Conservation (phyloP, 2,113 vertebrate genomes). For the Pipra filicauda region DNA sequence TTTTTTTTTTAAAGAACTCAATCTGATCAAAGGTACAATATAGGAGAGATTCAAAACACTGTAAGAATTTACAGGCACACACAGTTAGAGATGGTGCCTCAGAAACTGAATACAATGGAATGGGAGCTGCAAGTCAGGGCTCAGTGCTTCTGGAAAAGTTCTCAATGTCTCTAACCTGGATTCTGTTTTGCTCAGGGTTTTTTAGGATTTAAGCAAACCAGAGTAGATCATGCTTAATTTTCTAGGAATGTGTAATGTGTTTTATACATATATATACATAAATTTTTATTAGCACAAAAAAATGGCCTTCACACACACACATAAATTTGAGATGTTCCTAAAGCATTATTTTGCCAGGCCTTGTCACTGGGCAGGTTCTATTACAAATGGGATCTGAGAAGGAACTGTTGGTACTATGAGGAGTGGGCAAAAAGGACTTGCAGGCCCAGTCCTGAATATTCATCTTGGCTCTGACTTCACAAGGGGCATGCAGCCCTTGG, state of each 20-base stretch:
- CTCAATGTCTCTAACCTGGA: neutral
- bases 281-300: neutral
- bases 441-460: neutral
- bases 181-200: neutral
- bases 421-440: neutral
- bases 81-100: neutral
- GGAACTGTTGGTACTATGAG: neutral
- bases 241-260: neutral
- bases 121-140: neutral
- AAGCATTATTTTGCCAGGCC: neutral
- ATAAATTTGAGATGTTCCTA: neutral
- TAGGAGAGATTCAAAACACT: neutral
- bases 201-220: neutral
- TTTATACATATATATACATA: neutral
- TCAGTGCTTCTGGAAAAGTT: neutral
- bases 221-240: neutral
- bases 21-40: neutral
- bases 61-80: rapidly evolving
- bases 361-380: neutral
- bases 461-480: neutral
- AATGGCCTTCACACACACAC: neutral
- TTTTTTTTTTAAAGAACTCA: neutral
- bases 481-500: neutral
- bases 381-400: neutral
- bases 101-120: neutral